Base-by-base conservation (phyloP, 2,888 invertebrate species). In the Noctuana brunneofusca region DNA sequence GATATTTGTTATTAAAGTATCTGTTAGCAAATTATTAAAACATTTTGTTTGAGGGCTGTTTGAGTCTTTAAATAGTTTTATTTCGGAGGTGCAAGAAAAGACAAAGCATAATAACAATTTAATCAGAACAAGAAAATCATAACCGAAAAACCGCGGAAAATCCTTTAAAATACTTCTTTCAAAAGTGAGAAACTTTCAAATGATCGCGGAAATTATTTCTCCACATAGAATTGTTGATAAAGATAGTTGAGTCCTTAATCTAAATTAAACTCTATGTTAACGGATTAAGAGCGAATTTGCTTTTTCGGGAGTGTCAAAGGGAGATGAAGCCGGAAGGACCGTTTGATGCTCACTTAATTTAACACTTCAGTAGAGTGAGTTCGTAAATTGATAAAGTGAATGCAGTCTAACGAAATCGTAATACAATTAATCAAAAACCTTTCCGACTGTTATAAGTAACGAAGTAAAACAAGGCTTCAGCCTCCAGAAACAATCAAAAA, bases 281-380 rank as follows among this genome's bases (percentile, higher is more conserved):
- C 11, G 43, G 59, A 59, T 46, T 59, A 46, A 14, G 30, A 22
- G 22, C 12, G 22, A 6, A 32, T 52, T 43, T 50, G 50, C 50
- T 41, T 52, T 59, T 53, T 43, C 3, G 30, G 22, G 32, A 16
- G 30, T 8, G 18, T 53, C 53, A 53, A 52, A 20, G 52, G 43
- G 43, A 20, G 24, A 43, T 55, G 16, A 20, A 32, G 12, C 9
- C 41, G 53, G 43, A 53, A 58, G 16, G n/a, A 20, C 2, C 53
- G 41, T 59, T 43, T 53, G 59, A 53, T 22, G 53, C 43, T 46
- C 43, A 59, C 14, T 53, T 46, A 59, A 59, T 59, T 59, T 53
- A 46, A 59, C 53, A 59, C 59, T 59, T 32, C 53, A 59, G 43
- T 27, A 43, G 59, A 59, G 20, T 20, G 22, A 24, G 24, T 38